Evolutionary conservation across 2,888 invertebrate species (phyloP), one percentile per base, ranked within the genome.

Genomic region (Phyllotreta striolata): DNA sequence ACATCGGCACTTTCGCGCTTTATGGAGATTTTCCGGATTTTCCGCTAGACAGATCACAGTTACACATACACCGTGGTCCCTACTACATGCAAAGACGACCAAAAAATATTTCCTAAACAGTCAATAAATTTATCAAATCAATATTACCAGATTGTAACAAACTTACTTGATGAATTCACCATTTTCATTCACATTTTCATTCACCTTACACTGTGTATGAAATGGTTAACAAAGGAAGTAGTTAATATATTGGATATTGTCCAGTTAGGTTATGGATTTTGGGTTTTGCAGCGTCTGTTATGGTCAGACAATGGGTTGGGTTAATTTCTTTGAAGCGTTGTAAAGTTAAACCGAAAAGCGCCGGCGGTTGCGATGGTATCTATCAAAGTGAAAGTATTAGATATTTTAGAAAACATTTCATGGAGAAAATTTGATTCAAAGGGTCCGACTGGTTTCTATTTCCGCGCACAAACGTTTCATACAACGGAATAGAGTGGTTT

Each of bases 341-440:
- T 38, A 59, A 51, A 39, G 59, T 51, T 39, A 47, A 59, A 49
- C 40, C 12, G 34, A 10, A 24, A 24, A 24, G 24, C 24, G 24
- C 51, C 35, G 37, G 37, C 43, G 49, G 57, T 47, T 47, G 46
- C 34, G 57, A 58, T 41, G 59, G 51, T 39, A 43, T 59, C 41
- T 39, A 59, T 51, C 59, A 59, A 51, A 59, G 59, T 51, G 59
- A 59, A 59, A 59, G 51, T 59, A 51, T 59, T 51, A 34, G 8
- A 51, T 39, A 39, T 40, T 58, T 35, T n/a, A 14, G 49, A 14
- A 49, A 58, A 58, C 39, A 59, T 59, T 41, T 59, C 58, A 59
- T 59, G 58, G 58, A 59, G 58, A 59, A 59, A 59, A 59, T 59
- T 51, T 40, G 41, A 49, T 59, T 49, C 12, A 14, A 35, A 35